phyloP scores from a whole-genome alignment of 1,140 invertebrate genomes.

The Nasonia vitripennis region DNA sequence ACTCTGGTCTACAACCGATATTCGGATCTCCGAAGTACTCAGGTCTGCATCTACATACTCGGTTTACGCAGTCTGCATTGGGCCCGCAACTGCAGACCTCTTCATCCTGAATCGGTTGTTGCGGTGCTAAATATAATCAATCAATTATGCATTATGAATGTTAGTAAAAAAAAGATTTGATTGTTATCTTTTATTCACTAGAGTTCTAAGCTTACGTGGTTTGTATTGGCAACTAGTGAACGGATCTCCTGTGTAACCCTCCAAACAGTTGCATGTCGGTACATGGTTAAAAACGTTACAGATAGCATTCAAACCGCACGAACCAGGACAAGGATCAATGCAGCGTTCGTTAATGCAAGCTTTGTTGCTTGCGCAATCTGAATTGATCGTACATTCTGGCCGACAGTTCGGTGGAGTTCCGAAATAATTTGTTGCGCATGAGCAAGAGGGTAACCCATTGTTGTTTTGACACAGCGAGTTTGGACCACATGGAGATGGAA shows the following conservation, averaged over 20 bases:
- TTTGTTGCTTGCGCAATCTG: slow-evolving; percentile 83
- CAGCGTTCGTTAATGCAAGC: slow-evolving; percentile 84
- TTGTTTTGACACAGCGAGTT: slow-evolving; percentile 79
- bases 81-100: slow-evolving; percentile 80
- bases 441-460: slow-evolving; percentile 73
- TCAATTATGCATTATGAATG: slow-evolving; percentile 80
- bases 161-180: slow-evolving; percentile 55
- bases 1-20: slow-evolving; percentile 82
- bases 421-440: slow-evolving; percentile 82
- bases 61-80: slow-evolving; percentile 79
- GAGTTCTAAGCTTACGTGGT: slow-evolving; percentile 71
- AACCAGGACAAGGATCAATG: slow-evolving; percentile 83
- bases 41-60: slow-evolving; percentile 81
- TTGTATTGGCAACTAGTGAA: slow-evolving; percentile 66
- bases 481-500: slow-evolving; percentile 86
- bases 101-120: slow-evolving; percentile 75
- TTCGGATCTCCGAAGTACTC: slow-evolving; percentile 89
- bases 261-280: slow-evolving; percentile 81
- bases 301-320: slow-evolving; percentile 83
- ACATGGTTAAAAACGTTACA: slow-evolving; percentile 85
- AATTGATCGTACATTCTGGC: slow-evolving; percentile 82
- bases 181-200: slow-evolving; percentile 72
- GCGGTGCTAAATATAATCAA: slow-evolving; percentile 56
- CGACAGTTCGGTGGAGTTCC: slow-evolving; percentile 87
- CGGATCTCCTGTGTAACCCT: slow-evolving; percentile 83